These are phyloP conservation scores for Anthopleura sola DNA, from an alignment of 64 coral and sea anemone genomes.

Conservation along the genomic window DNA sequence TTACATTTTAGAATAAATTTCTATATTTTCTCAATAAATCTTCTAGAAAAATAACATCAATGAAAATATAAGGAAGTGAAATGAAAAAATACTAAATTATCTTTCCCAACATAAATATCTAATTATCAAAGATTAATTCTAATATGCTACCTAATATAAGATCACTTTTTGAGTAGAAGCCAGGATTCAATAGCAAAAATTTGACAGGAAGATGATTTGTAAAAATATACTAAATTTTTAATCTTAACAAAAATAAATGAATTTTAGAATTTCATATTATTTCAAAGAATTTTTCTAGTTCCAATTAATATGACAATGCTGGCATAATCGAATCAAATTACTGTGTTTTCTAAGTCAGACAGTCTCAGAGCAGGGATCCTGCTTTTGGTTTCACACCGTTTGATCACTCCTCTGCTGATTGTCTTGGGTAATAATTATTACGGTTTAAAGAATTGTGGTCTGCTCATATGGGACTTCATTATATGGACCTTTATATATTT, in stretches of 20 bases:
- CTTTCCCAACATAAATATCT: no score
- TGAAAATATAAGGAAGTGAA: no score
- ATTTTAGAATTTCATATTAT: neutral
- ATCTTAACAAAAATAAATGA: neutral
- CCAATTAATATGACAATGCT: neutral
- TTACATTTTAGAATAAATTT: neutral
- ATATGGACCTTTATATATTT: no score
- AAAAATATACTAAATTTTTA: neutral
- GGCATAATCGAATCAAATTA: neutral
- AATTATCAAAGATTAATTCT: neutral
- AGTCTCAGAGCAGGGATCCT: neutral
- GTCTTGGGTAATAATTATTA: neutral
- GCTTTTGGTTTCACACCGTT: neutral
- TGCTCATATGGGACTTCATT: no score
- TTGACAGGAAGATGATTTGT: neutral
- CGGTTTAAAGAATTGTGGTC: no score
- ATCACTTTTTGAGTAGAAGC: no score
- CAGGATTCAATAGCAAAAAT: no score
- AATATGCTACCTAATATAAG: neutral
- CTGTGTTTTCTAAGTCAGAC: neutral
- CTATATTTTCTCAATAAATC: no score
- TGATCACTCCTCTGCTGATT: neutral
- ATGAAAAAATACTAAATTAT: no score
- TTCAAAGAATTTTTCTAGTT: neutral
- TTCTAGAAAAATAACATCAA: no score